phyloP scores from a whole-genome alignment of 2,797 vertebrate genomes.

The Aplochiton taeniatus region DNA sequence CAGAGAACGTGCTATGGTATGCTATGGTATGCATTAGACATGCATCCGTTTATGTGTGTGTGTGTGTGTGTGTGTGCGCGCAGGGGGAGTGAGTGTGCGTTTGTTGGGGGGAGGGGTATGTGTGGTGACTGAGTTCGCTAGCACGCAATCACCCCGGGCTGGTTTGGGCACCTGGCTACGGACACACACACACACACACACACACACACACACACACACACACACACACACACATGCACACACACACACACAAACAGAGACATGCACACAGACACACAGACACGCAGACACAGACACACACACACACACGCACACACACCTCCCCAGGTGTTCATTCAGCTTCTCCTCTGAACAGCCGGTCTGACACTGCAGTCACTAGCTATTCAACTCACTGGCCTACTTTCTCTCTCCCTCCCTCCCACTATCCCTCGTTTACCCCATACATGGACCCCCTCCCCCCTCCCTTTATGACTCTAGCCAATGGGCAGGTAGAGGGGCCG shows the following conservation, averaged over 20 bases:
- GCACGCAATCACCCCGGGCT: not conserved
- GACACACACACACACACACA: not conserved
- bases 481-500: too few relatives aligned
- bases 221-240: not conserved
- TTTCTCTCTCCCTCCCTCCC: not conserved
- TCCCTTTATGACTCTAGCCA: too few relatives aligned
- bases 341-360: not conserved
- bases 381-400: slow-evolving; percentile 15
- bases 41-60: not conserved
- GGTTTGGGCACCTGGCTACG: not conserved
- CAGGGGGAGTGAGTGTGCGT: not conserved
- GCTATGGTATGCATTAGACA: not conserved
- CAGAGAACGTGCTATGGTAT: too few relatives aligned
- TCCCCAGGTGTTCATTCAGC: slow-evolving; percentile 9
- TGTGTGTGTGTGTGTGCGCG: slow-evolving; percentile 1
- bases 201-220: not conserved
- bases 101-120: not conserved
- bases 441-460: too few relatives aligned
- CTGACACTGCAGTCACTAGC: slow-evolving; percentile 21
- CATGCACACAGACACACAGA: not conserved
- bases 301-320: slow-evolving; percentile 7
- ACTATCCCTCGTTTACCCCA: not conserved
- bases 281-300: not conserved
- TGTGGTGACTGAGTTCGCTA: too few relatives aligned
- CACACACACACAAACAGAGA: not conserved